Evolutionary conservation across 2,113 vertebrate species (phyloP).

Genomic region (Petaurus breviceps): DNA sequence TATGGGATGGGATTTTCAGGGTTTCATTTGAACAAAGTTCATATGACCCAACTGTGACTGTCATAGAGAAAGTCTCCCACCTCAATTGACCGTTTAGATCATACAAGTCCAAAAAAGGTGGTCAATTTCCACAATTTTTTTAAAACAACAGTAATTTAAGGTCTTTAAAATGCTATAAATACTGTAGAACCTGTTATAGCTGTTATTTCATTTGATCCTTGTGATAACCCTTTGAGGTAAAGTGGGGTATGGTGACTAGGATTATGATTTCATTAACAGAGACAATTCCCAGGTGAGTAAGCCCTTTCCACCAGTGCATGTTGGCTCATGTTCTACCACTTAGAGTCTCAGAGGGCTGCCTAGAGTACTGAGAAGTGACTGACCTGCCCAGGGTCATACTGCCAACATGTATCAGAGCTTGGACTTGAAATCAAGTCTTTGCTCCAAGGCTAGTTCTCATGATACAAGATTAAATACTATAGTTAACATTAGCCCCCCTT

Average conservation of each 20-base stretch:
- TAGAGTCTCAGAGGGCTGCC: background rate
- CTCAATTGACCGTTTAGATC: fast-evolving
- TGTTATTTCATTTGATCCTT: background rate
- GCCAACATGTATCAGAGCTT: background rate
- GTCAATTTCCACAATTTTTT: background rate
- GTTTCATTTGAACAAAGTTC: background rate
- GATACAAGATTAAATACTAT: background rate
- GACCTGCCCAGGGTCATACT: no score
- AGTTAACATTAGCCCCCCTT: background rate
- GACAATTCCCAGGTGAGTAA: background rate
- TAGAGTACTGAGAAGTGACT: background rate
- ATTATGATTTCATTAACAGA: background rate
- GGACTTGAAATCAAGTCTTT: background rate
- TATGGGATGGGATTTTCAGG: background rate
- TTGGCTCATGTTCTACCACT: background rate
- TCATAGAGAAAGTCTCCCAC: background rate
- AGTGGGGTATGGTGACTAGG: background rate
- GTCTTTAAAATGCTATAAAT: background rate
- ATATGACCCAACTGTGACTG: background rate
- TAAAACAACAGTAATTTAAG: background rate
- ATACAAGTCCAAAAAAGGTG: background rate
- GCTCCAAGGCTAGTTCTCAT: background rate
- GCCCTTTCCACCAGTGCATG: background rate
- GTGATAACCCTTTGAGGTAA: background rate
- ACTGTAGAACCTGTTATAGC: background rate